A percentile compares a stretch with the other conserved stretches of the same genome.
Conservation (phyloP, 2,113 vertebrate genomes). For the Lophius piscatorius region DNA sequence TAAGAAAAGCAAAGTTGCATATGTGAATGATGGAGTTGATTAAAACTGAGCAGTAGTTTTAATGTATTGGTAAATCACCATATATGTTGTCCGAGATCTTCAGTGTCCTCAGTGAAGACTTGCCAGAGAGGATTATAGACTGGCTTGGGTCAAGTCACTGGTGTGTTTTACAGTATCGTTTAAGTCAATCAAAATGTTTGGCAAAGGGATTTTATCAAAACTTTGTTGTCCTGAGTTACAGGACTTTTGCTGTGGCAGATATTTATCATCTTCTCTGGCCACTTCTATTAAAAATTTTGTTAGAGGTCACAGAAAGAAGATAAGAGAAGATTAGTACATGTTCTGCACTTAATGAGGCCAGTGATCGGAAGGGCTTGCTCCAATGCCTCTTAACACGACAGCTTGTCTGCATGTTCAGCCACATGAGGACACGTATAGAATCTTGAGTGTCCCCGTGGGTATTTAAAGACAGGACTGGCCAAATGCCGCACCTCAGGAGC, state of each 20-base stretch:
- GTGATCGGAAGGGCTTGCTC: conserved; percentile 21
- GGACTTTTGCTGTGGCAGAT: background rate
- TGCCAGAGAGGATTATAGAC: background rate
- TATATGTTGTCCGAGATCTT: no score
- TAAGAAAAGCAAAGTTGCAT: no score
- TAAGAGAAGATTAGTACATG: conserved; percentile 19
- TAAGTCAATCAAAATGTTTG: background rate
- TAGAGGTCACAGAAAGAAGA: background rate
- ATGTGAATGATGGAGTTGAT: no score
- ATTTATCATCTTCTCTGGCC: background rate
- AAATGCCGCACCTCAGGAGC: conserved; percentile 42
- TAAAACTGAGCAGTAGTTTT: no score
- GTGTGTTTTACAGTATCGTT: conserved; percentile 3
- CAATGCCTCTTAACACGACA: background rate
- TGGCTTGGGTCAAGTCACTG: background rate
- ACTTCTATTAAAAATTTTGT: background rate
- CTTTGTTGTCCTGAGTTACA: background rate
- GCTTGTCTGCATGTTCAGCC: conserved; percentile 8
- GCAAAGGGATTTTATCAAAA: background rate
- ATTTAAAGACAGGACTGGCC: conserved; percentile 62
- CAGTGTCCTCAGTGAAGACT: background rate
- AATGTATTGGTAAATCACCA: no score
- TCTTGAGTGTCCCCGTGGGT: conserved; percentile 14
- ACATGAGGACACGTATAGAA: conserved; percentile 22
- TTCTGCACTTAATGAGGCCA: conserved; percentile 15